These are phyloP conservation scores for Busseola fusca DNA, from an alignment of 2,888 invertebrate genomes.

Conservation along the genomic window DNA sequence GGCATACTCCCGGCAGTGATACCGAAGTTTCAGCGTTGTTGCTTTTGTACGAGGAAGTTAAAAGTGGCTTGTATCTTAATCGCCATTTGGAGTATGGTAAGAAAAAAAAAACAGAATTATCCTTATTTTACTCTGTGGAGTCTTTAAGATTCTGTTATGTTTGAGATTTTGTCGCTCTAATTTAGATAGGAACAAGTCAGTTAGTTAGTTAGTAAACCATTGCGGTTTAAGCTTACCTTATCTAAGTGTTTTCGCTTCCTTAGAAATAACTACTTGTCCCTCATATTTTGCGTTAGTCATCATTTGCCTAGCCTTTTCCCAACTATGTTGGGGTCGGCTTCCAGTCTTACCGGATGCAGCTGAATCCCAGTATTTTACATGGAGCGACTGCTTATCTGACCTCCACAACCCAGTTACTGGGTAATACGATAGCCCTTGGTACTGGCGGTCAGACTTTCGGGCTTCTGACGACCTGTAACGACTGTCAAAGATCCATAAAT, in stretches of 20 bases:
- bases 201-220: too few species aligned
- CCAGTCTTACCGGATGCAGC: too few species aligned
- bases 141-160: not conserved
- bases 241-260: not conserved
- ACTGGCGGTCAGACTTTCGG: too few species aligned
- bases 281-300: not conserved
- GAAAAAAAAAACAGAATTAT: not conserved
- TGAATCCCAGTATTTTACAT: too few species aligned
- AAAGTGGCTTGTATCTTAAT: conserved; percentile 65
- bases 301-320: too few species aligned
- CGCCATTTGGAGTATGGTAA: conserved; percentile 66
- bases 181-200: not conserved
- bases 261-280: not conserved
- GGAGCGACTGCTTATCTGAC: too few species aligned
- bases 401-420: too few species aligned
- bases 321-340: too few species aligned
- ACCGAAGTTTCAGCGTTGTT: conserved; percentile 68
- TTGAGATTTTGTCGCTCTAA: not conserved
- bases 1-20: conserved; percentile 55
- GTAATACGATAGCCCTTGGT: too few species aligned
- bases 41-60: conserved; percentile 69
- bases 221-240: too few species aligned
- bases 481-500: too few species aligned
- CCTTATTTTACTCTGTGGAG: not conserved
- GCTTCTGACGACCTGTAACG: too few species aligned